Evolutionary conservation across 2,888 invertebrate species (phyloP).

Genomic region (Spatulosminthurus flaviceps): DNA sequence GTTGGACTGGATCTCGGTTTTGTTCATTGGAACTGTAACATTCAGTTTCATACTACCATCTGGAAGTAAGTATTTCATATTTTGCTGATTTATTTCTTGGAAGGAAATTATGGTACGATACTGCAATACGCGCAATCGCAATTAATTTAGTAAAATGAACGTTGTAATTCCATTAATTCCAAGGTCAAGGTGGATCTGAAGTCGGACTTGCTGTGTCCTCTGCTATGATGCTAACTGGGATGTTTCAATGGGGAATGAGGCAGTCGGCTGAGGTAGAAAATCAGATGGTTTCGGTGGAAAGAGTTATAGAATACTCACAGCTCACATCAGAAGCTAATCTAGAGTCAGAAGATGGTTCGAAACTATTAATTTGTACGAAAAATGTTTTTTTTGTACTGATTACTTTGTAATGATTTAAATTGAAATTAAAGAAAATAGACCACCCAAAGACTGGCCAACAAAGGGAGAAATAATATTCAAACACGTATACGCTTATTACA

Average conservation of each 20-base stretch:
- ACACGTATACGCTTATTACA: conserved; percentile 54
- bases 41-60: conserved; percentile 56
- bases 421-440: conserved; percentile 47
- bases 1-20: conserved; percentile 75
- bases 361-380: too few relatives aligned
- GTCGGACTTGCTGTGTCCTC: conserved; percentile 38
- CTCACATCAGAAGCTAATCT: conserved; percentile 67
- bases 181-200: conserved; percentile 30
- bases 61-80: conserved; percentile 4
- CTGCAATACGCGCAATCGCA: too few relatives aligned
- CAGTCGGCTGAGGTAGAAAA: conserved; percentile 70
- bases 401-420: too few relatives aligned
- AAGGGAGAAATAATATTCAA: conserved; percentile 54
- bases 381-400: too few relatives aligned
- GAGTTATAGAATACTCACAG: conserved; percentile 68
- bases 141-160: too few relatives aligned
- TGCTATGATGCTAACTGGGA: conserved; percentile 68
- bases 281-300: conserved; percentile 67
- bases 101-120: too few relatives aligned
- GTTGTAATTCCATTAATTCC: too few relatives aligned
- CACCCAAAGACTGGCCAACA: conserved; percentile 54
- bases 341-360: conserved; percentile 53
- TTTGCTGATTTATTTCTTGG: too few relatives aligned
- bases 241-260: conserved; percentile 66
- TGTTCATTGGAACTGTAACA: conserved; percentile 87